phyloP scores from a whole-genome alignment of 2,888 invertebrate species.

The Cephus pulcher region DNA sequence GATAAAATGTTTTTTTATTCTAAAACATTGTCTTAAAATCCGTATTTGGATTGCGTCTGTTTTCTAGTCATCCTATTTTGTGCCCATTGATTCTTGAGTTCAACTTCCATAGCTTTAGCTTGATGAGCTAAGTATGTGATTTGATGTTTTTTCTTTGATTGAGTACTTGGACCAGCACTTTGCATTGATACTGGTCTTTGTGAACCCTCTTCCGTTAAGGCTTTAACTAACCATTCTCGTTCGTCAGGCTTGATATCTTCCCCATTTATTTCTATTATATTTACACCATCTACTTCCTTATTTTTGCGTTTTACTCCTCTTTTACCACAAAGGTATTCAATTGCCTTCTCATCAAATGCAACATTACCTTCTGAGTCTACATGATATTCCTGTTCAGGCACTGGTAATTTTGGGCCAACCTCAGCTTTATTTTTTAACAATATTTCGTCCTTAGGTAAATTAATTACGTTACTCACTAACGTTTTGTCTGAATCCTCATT shows the following conservation, averaged over 20 bases:
- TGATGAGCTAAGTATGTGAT: conserved; percentile 94
- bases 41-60: conserved; percentile 96
- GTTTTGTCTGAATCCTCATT: conserved; percentile 30
- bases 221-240: conserved; percentile 85
- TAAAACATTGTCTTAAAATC: conserved; percentile 74
- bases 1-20: not conserved
- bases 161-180: conserved; percentile 72
- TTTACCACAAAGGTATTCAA: conserved; percentile 61
- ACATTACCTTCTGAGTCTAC: conserved; percentile 58
- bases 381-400: conserved; percentile 65
- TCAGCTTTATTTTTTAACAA: conserved; percentile 65
- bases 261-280: conserved; percentile 86
- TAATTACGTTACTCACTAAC: conserved; percentile 68
- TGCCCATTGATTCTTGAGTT: conserved; percentile 94
- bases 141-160: conserved; percentile 90
- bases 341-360: conserved; percentile 62
- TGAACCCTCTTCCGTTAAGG: conserved; percentile 78
- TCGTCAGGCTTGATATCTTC: conserved; percentile 83
- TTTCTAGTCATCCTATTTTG: conserved; percentile 84
- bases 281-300: conserved; percentile 69
- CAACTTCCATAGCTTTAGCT: conserved; percentile 95
- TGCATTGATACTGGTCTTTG: conserved; percentile 67
- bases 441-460: conserved; percentile 67
- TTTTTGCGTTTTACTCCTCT: conserved; percentile 66
- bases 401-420: conserved; percentile 61